phyloP scores from a whole-genome alignment of 2,113 vertebrate genomes.

The Bujurquina vittata region DNA sequence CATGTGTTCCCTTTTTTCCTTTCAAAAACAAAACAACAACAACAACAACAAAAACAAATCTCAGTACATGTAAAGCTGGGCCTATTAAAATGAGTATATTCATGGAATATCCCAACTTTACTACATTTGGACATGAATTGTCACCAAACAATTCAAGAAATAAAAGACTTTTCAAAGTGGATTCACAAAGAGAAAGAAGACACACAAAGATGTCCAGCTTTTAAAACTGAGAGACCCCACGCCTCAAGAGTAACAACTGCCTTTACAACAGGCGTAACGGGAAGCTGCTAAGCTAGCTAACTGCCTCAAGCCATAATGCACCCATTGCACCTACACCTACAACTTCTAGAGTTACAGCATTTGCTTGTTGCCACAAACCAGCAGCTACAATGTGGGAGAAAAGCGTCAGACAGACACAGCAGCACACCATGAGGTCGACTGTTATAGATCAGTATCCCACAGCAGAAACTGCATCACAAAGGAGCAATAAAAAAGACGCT shows the following conservation, averaged over 20 bases:
- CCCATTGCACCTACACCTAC: no score
- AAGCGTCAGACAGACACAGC: neutral
- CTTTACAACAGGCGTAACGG: no score
- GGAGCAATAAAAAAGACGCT: neutral
- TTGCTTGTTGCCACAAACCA: neutral
- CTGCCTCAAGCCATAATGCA: rapidly evolving
- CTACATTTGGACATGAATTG: neutral
- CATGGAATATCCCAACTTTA: rapidly evolving
- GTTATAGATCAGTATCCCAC: neutral
- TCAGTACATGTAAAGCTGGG: neutral
- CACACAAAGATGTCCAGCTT: neutral
- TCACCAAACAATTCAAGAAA: neutral
- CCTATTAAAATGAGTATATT: neutral
- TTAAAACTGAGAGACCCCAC: neutral
- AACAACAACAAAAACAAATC: neutral
- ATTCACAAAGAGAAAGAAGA: neutral
- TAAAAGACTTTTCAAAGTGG: neutral
- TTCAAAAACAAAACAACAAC: no score
- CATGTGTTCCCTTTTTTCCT: no score
- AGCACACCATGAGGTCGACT: neutral
- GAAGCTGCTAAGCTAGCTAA: neutral
- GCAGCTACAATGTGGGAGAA: neutral
- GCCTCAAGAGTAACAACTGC: neutral
- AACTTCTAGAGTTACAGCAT: neutral
- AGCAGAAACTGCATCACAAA: neutral